Evolutionary conservation across 92 coral and sea anemone species (phyloP).

Genomic region (Umimayanthus chanpuru): DNA sequence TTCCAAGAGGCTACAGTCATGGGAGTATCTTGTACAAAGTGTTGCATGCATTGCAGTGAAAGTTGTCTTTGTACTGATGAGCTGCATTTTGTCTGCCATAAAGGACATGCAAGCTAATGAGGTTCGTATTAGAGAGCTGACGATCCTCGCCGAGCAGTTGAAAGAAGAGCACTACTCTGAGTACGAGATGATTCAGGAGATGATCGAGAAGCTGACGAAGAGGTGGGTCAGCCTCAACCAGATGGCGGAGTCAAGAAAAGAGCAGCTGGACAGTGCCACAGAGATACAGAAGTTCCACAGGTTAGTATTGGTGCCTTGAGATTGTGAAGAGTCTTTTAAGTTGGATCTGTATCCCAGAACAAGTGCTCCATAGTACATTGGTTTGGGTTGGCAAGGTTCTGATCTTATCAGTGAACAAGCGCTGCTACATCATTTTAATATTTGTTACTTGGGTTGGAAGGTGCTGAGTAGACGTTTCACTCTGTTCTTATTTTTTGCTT

Average conservation of each 20-base stretch:
- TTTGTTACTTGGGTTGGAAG: too few relatives aligned
- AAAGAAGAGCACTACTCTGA: constrained; percentile 93
- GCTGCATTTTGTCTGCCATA: neutral
- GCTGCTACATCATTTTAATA: neutral
- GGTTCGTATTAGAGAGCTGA: constrained; percentile 92
- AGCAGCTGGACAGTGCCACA: constrained; percentile 95
- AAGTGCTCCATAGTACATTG: neutral
- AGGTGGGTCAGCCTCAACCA: constrained; percentile 66
- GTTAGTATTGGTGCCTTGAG: constrained; percentile 38
- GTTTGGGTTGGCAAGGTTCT: neutral
- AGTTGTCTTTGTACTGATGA: neutral
- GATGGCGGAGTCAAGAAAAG: constrained; percentile 93
- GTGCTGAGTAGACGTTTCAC: too few relatives aligned
- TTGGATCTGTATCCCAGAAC: neutral
- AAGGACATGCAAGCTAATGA: constrained; percentile 95
- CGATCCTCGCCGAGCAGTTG: constrained; percentile 90
- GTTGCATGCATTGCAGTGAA: too few relatives aligned
- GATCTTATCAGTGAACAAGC: neutral
- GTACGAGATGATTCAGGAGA: constrained; percentile 98
- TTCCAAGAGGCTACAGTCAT: neutral
- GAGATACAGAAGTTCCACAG: constrained; percentile 98
- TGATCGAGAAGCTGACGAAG: constrained; percentile 81
- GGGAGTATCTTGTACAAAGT: neutral
- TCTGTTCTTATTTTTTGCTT: too few relatives aligned
- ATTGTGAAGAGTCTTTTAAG: neutral